Evolutionary conservation across 2,113 vertebrate genomes (phyloP), one percentile per base, ranked within the genome.

Genomic region (Zingel zingel): DNA sequence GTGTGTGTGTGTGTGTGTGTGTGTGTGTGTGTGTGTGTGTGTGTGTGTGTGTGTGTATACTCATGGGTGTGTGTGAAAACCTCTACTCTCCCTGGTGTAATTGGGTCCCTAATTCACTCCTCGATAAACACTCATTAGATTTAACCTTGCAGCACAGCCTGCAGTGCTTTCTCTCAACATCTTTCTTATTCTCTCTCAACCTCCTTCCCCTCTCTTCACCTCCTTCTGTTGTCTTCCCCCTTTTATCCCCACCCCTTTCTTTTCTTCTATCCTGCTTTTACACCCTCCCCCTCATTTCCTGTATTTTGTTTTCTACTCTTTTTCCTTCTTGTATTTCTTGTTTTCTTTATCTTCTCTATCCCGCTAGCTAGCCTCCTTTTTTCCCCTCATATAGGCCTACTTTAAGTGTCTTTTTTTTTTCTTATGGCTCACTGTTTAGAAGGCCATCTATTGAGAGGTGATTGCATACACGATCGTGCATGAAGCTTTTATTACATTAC

Each of bases 71-170:
- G 47, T 58, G 62, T 67, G 54, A 48, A 58, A 57, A n/a, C 71
- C 57, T 70, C 57, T 69, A 23, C 67, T 67, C 67, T 82, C 56
- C n/a, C 23, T 25, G 66, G 33, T 1, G 54, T 74, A 66, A 85
- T 68, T 77, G 76, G 75, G 73, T 79, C 67, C 63, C 39, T 64
- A 68, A 87, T 79, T 80, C 64, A 74, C 65, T 65, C 21, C 36
- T 83, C 45, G 21, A 82, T 90, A 82, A 88, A 88, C 61, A 74
- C 50, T 90, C 86, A 82, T 92, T 87, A 85, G 74, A 61, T 84
- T 84, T 67, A 83, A 90, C 81, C 85, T 90, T 78, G 81, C 85
- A 82, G 90, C 88, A 27, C 68, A 73, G 81, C 85, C 85, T 71
- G 39, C 9, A 65, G 88, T 81, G 68, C 43, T 83, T 84, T 83